Conservation (phyloP, 92 coral and sea anemone species). For the Epizoanthus fatuus region DNA sequence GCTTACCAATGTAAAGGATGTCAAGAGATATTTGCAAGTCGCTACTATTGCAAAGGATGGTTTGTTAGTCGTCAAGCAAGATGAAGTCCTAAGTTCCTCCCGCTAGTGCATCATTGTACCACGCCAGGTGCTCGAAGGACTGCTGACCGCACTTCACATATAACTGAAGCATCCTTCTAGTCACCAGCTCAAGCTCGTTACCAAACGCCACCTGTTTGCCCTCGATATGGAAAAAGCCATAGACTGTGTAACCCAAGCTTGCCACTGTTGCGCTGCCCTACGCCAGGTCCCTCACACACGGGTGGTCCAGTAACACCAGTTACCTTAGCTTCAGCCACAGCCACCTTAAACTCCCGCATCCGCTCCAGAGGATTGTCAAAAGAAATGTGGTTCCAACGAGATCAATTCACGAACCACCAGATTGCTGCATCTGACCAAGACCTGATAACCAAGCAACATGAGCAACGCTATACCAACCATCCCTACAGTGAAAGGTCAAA, state of each 20-base stretch:
- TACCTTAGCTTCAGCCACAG: background rate
- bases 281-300: background rate
- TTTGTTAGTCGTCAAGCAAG: too few relatives aligned
- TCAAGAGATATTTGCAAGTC: too few relatives aligned
- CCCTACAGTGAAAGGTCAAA: constrained; percentile 18
- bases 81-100: too few relatives aligned
- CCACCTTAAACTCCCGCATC: background rate
- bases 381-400: constrained; percentile 11
- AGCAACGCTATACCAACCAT: constrained; percentile 11
- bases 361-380: constrained; percentile 10
- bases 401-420: background rate
- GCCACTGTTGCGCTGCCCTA: constrained; percentile 24
- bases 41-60: too few relatives aligned
- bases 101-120: too few relatives aligned
- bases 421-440: background rate
- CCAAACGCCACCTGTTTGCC: too few relatives aligned
- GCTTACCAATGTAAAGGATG: too few relatives aligned
- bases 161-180: too few relatives aligned
- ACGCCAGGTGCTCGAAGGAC: too few relatives aligned
- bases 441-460: constrained; percentile 7
- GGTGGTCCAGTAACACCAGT: background rate
- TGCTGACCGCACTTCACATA: too few relatives aligned
- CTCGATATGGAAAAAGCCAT: too few relatives aligned
- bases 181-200: too few relatives aligned
- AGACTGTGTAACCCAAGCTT: background rate